phyloP scores from a whole-genome alignment of 1,140 invertebrate species.

The Drosophila cardini region DNA sequence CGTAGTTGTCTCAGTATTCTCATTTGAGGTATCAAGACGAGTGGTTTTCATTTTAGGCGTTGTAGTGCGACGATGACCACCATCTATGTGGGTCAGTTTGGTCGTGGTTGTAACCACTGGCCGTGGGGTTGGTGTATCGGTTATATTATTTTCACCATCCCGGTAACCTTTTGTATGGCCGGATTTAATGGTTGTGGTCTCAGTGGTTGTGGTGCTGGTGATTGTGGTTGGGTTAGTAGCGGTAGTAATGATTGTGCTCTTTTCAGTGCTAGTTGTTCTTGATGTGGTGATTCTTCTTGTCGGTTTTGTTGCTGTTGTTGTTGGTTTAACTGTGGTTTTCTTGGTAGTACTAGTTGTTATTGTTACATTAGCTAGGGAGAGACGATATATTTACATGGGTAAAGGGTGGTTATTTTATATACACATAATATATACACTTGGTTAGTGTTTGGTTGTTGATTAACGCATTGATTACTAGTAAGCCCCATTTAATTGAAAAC shows the following conservation, averaged over 20 bases:
- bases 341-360: conserved; percentile 82
- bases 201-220: conserved; percentile 28
- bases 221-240: conserved; percentile 66
- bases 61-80: conserved; percentile 58
- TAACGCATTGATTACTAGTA: conserved; percentile 23
- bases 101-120: conserved; percentile 58
- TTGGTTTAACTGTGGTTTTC: conserved; percentile 71
- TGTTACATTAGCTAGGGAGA: conserved; percentile 81
- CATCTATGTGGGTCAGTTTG: conserved; percentile 53
- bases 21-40: conserved; percentile 78
- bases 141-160: conserved; percentile 83
- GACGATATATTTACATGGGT: conserved; percentile 82
- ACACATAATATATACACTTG: conserved; percentile 74
- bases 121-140: conserved; percentile 66
- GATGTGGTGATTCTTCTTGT: conserved; percentile 26
- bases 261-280: conserved; percentile 65
- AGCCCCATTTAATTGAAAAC: conserved; percentile 24
- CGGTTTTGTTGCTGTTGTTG: conserved; percentile 56
- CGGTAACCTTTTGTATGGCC: conserved; percentile 77
- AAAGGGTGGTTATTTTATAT: conserved; percentile 74
- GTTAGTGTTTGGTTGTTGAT: conserved; percentile 45
- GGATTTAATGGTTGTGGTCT: conserved; percentile 71
- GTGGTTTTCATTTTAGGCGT: conserved; percentile 82
- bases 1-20: conserved; percentile 66
- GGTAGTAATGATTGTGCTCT: conserved; percentile 63